Base-by-base conservation (phyloP, 2,888 invertebrate genomes). In the Amitus sp. region DNA sequence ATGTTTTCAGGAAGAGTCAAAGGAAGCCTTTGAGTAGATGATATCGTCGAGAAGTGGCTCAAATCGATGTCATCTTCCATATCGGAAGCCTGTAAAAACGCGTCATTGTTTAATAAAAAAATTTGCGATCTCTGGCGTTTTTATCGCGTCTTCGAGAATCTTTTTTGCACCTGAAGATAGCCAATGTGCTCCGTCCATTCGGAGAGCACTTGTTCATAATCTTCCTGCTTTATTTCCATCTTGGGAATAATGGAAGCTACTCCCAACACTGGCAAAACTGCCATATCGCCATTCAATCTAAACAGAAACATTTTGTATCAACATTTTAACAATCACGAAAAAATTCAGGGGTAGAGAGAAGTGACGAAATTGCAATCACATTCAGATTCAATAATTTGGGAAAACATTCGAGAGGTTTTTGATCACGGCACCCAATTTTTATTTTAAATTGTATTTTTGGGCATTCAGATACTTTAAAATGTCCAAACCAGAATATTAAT, bases 101-200 rank as follows among this genome's bases (percentile, higher is more conserved):
- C 54, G 62, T 30, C 12, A 13, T 50, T 58, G 53, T 30, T 49
- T 33, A 15, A 54, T 23, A 34, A 47, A 12, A 43, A n/a, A 40
- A 19, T 40, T 40, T 19, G 10, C 19, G 2, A 4, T 42, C 12
- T 6, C 6, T 10, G 33, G 10, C 39, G 7, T 12, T 47, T 48
- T 18, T 40, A n/a, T 2, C 18, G n/a, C n/a, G n/a, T 18, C 19
- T 17, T 40, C 19, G 13, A 4, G 12, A 37, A n/a, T 6, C 6
- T 5, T 37, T 37, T 47, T 72, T 71, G 76, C 68, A 85, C 84
- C 78, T 85, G 84, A 49, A 84, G 68, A 52, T 77, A 79, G 39
- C 84, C 83, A 53, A 85, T 75, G 47, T 85, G 84, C 58, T 83
- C 81, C 46, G 85, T 83, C 85, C 85, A 86, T 57, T 86, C 85